Evolutionary conservation across 2,797 vertebrate species (phyloP).

Genomic region (Pseudochromis fuscus): DNA sequence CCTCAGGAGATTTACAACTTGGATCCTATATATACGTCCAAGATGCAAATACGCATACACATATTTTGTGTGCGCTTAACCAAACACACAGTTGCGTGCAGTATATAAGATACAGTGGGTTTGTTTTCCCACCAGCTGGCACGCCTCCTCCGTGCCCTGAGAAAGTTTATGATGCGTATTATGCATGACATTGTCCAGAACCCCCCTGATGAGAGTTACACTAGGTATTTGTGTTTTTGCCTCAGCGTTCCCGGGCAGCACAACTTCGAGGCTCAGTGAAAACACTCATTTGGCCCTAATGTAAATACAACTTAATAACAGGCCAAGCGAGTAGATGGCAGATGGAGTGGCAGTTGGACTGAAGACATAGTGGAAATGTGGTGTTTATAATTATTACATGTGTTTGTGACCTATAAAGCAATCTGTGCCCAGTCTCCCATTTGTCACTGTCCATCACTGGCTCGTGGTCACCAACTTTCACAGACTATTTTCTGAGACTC

Average conservation of each 20-base stretch:
- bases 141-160: constrained; percentile 43
- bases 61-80: neutral
- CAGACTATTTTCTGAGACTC: constrained; percentile 43
- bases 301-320: constrained; percentile 46
- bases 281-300: constrained; percentile 36
- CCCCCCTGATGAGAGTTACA: constrained; percentile 41
- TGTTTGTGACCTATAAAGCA: constrained; percentile 28
- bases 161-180: constrained; percentile 69
- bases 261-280: constrained; percentile 26
- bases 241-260: constrained; percentile 17
- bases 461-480: constrained; percentile 27
- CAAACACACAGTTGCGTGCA: constrained; percentile 38
- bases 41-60: neutral
- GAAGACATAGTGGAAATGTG: constrained; percentile 21
- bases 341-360: constrained; percentile 32
- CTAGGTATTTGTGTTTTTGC: constrained; percentile 53
- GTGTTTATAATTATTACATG: constrained; percentile 23
- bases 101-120: constrained; percentile 35
- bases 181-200: constrained; percentile 61
- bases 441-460: constrained; percentile 29
- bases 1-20: constrained; percentile 7
- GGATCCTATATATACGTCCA: neutral
- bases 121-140: constrained; percentile 64
- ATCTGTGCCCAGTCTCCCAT: constrained; percentile 37
- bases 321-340: constrained; percentile 31